Conservation (phyloP, 92 coral and sea anemone genomes). For the Siderastrea radians region DNA sequence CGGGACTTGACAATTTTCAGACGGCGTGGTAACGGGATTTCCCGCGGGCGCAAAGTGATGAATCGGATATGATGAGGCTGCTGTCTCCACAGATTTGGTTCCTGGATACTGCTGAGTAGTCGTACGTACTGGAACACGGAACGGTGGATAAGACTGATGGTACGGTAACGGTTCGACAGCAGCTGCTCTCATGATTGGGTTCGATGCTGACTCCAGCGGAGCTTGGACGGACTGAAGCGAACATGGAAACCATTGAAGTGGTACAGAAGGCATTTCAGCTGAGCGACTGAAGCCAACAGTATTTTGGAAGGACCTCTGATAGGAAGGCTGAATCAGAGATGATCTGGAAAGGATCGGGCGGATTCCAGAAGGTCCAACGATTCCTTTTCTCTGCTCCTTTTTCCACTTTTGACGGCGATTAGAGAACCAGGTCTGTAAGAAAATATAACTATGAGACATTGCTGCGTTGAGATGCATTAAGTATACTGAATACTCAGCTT, state of each 20-base stretch:
- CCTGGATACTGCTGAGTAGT: neutral
- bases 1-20: neutral
- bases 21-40: neutral
- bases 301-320: neutral
- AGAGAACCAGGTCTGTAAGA: too few species aligned
- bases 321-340: too few species aligned
- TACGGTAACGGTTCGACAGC: neutral
- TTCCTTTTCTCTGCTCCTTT: neutral
- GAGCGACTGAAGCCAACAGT: neutral
- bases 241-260: neutral
- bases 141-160: neutral
- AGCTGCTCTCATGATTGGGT: neutral
- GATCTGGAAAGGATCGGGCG: neutral
- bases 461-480: too few species aligned
- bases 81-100: neutral
- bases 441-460: too few species aligned
- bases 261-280: neutral
- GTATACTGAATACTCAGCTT: too few species aligned
- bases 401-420: conserved; percentile 36
- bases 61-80: neutral
- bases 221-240: neutral
- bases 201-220: neutral
- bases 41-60: neutral
- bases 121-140: neutral
- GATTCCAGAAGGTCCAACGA: neutral